Evolutionary conservation across 2,888 invertebrate species (phyloP).

Genomic region (Priocnemis perturbator): DNA sequence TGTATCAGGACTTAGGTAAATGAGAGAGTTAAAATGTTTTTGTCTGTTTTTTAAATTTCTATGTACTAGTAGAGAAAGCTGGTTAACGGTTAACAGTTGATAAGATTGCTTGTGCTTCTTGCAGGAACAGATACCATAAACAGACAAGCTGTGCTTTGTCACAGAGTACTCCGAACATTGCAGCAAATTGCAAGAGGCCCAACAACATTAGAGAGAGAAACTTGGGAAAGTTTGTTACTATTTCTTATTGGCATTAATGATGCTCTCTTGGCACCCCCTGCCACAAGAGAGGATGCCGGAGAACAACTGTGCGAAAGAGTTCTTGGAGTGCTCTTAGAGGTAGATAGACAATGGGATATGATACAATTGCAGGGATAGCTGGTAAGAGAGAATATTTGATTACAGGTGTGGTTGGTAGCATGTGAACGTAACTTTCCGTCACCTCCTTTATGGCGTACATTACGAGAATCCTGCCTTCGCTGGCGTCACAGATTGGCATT

Average conservation of each 20-base stretch:
- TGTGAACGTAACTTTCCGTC: constrained; percentile 92
- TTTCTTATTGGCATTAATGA: constrained; percentile 94
- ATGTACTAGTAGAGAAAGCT: constrained; percentile 21
- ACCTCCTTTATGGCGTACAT: constrained; percentile 96
- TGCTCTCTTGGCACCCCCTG: constrained; percentile 92
- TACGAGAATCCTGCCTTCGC: constrained; percentile 92
- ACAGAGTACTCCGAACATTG: constrained; percentile 90
- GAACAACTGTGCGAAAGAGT: constrained; percentile 96
- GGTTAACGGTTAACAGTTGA: too few species aligned
- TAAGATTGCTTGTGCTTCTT: constrained; percentile 8
- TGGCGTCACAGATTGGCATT: constrained; percentile 97
- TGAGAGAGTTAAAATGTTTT: too few species aligned
- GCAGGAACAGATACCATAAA: constrained; percentile 92
- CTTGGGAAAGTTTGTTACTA: constrained; percentile 93
- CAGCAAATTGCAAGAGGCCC: constrained; percentile 89
- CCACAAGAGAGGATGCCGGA: constrained; percentile 95
- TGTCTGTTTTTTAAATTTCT: too few species aligned
- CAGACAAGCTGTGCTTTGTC: constrained; percentile 94
- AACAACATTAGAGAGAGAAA: constrained; percentile 85
- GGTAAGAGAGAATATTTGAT: background rate
- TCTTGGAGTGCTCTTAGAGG: constrained; percentile 93
- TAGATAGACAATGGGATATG: constrained; percentile 69
- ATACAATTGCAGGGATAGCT: background rate
- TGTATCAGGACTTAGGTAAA: constrained; percentile 91
- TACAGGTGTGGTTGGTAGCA: constrained; percentile 82